phyloP scores from a whole-genome alignment of 1,140 invertebrate genomes.

The Sitodiplosis mosellana region DNA sequence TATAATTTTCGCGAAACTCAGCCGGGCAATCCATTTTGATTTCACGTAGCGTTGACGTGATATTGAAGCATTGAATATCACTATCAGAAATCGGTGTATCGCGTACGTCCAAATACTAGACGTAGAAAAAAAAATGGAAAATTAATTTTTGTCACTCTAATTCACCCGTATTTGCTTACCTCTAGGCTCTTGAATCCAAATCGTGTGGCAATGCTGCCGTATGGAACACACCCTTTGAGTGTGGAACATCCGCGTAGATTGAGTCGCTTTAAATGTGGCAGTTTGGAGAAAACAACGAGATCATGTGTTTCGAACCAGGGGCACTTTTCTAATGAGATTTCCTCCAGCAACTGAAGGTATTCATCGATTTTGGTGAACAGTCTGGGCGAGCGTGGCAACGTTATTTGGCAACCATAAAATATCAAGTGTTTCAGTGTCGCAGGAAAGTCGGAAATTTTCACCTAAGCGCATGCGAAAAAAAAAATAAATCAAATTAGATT shows the following conservation, averaged over 20 bases:
- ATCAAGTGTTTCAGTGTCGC: constrained; percentile 30
- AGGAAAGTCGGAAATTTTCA: constrained; percentile 35
- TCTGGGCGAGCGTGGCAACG: constrained; percentile 26
- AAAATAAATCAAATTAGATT: constrained; percentile 3
- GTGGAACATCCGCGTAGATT: constrained; percentile 37
- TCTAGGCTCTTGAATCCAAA: constrained; percentile 48
- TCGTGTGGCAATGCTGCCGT: constrained; percentile 47
- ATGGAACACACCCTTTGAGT: constrained; percentile 50
- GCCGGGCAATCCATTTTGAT: constrained; percentile 35
- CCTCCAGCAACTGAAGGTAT: constrained; percentile 33
- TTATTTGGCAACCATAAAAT: constrained; percentile 30
- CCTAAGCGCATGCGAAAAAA: constrained; percentile 15
- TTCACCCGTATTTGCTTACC: too few species aligned
- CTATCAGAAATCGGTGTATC: constrained; percentile 44
- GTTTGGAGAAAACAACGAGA: constrained; percentile 48
- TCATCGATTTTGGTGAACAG: constrained; percentile 36
- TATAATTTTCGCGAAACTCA: constrained; percentile 7
- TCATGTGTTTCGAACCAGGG: constrained; percentile 50
- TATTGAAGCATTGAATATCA: constrained; percentile 45
- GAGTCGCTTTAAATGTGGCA: constrained; percentile 35
- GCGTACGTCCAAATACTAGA: constrained; percentile 40
- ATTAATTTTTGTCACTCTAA: constrained; percentile 1
- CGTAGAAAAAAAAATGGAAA: constrained; percentile 2
- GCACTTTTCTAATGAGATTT: constrained; percentile 43
- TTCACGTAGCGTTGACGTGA: constrained; percentile 35